phyloP scores from a whole-genome alignment of 1,140 invertebrate genomes.

The Drosophila pseudoananassae region DNA sequence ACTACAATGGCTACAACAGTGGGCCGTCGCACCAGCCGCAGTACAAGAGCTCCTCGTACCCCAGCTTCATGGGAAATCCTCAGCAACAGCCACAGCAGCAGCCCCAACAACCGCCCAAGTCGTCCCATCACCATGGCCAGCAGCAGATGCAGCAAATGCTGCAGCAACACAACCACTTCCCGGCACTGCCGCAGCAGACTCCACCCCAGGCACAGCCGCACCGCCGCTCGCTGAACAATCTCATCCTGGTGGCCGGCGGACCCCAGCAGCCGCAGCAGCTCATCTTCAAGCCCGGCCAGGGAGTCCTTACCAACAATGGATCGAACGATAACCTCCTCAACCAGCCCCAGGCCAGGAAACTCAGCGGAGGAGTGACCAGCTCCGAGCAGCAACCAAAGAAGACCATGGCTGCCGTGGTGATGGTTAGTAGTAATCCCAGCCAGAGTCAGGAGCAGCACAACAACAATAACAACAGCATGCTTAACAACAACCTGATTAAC shows the following conservation, averaged over 20 bases:
- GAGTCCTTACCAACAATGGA: slow-evolving; percentile 60
- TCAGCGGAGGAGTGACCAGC: slow-evolving; percentile 35
- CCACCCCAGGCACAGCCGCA: slow-evolving; percentile 67
- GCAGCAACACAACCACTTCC: slow-evolving; percentile 83
- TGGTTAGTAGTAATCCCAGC: slow-evolving; percentile 80
- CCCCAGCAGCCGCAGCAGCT: slow-evolving; percentile 78
- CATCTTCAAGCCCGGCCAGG: slow-evolving; percentile 76
- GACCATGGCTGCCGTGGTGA: slow-evolving; percentile 81
- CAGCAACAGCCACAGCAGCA: slow-evolving; percentile 52
- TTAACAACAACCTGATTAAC: slow-evolving; percentile 77
- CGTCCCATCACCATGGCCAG: slow-evolving; percentile 85
- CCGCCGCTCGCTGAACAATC: slow-evolving; percentile 79
- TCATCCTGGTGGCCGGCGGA: slow-evolving; percentile 76
- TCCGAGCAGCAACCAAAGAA: slow-evolving; percentile 74
- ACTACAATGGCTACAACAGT: slow-evolving; percentile 50
- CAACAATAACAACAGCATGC: slow-evolving; percentile 73
- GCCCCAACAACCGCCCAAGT: slow-evolving; percentile 46
- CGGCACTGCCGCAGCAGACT: slow-evolving; percentile 84
- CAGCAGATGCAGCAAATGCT: slow-evolving; percentile 76
- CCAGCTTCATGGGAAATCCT: slow-evolving; percentile 76
- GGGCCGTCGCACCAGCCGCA: slow-evolving; percentile 58
- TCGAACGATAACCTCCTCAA: slow-evolving; percentile 53
- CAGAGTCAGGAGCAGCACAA: slow-evolving; percentile 55
- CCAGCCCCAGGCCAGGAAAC: slow-evolving; percentile 60
- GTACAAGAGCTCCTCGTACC: slow-evolving; percentile 85